phyloP scores from a whole-genome alignment of 2,888 invertebrate species.

The Eupithecia abbreviata region DNA sequence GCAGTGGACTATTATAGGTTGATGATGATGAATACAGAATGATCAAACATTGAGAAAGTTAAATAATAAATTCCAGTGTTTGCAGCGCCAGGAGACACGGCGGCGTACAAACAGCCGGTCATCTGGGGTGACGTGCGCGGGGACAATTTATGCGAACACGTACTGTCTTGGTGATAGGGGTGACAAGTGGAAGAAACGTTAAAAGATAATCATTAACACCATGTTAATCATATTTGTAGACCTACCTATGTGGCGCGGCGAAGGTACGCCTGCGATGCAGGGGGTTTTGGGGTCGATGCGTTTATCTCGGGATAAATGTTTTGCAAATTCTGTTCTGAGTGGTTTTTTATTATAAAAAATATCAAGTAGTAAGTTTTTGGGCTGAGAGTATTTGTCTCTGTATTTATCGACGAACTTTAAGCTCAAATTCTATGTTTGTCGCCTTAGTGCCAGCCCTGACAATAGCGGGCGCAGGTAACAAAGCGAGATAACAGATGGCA shows the following conservation, averaged over 20 bases:
- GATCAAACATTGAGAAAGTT: background rate
- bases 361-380: background rate
- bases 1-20: too few relatives aligned
- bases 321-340: too few relatives aligned
- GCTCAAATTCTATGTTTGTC: background rate
- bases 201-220: background rate
- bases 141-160: background rate
- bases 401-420: background rate
- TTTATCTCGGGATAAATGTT: too few relatives aligned
- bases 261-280: too few relatives aligned
- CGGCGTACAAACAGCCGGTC: constrained; percentile 1
- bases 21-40: background rate
- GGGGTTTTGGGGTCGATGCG: too few relatives aligned
- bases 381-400: background rate
- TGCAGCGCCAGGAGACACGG: background rate
- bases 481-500: constrained; percentile 61
- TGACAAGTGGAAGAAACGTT: background rate
- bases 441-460: constrained; percentile 15
- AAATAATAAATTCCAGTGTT: background rate
- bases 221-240: background rate
- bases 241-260: too few relatives aligned
- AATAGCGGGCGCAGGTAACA: constrained; percentile 52
- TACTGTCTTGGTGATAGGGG: constrained; percentile 3
- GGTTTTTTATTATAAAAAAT: too few relatives aligned
- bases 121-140: constrained; percentile 5